phyloP scores from a whole-genome alignment of 2,888 invertebrate genomes.

The Andrena bucephala region DNA sequence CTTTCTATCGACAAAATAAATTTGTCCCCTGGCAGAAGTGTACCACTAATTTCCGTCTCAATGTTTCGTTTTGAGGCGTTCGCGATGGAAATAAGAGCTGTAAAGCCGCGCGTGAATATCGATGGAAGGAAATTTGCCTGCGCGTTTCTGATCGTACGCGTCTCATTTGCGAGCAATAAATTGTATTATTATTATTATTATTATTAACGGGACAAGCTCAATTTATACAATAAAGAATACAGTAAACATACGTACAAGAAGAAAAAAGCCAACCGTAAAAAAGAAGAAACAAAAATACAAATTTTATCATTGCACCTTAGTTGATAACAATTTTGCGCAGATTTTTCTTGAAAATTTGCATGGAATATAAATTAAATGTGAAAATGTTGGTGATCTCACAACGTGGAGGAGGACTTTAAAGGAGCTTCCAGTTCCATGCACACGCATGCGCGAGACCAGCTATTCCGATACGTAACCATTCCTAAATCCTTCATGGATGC shows the following conservation, averaged over 20 bases:
- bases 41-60: neutral
- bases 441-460: slow-evolving; percentile 9
- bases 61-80: neutral
- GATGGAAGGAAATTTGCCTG: neutral
- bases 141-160: too few relatives aligned
- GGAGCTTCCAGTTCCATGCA: slow-evolving; percentile 19
- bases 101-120: neutral
- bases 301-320: too few relatives aligned
- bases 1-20: neutral
- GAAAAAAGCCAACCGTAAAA: too few relatives aligned
- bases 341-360: too few relatives aligned
- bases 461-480: slow-evolving; percentile 21
- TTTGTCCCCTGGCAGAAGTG: neutral
- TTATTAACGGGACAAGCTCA: too few relatives aligned
- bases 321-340: too few relatives aligned
- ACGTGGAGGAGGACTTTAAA: slow-evolving; percentile 6
- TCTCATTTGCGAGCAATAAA: neutral
- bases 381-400: neutral
- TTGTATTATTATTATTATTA: neutral
- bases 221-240: too few relatives aligned
- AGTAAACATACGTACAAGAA: too few relatives aligned
- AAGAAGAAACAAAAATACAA: too few relatives aligned
- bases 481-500: slow-evolving; percentile 42
- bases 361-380: neutral
- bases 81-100: too few relatives aligned